Evolutionary conservation across 2,888 invertebrate species (phyloP).

Genomic region (Tanypteryx hageni): DNA sequence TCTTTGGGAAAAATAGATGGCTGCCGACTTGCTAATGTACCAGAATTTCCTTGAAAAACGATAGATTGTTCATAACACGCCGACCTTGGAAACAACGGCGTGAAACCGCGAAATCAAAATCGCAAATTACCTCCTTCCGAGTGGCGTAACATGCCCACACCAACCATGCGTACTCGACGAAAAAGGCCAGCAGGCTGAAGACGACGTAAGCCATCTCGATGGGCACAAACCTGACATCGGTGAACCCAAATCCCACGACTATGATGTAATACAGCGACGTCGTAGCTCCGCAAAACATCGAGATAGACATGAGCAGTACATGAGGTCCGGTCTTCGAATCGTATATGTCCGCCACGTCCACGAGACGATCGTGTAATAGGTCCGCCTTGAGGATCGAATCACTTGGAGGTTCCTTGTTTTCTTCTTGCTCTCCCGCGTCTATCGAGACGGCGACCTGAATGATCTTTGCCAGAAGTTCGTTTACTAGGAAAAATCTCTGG

Average conservation of each 20-base stretch:
- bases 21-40: neutral
- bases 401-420: neutral
- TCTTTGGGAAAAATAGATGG: neutral
- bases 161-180: neutral
- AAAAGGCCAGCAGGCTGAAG: neutral
- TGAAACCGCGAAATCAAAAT: neutral
- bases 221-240: neutral
- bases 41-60: neutral
- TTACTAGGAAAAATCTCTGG: neutral
- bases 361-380: neutral
- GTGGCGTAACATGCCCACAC: slow-evolving; percentile 33
- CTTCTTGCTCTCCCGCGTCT: too few relatives aligned
- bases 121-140: slow-evolving; percentile 9
- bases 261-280: slow-evolving; percentile 2
- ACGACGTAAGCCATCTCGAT: neutral
- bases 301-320: neutral
- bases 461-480: neutral
- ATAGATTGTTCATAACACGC: too few relatives aligned
- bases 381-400: neutral
- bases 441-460: neutral
- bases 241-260: neutral
- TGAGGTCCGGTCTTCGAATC: slow-evolving; percentile 4
- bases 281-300: neutral
- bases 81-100: too few relatives aligned
- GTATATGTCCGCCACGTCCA: neutral